phyloP scores from a whole-genome alignment of 2,797 vertebrate genomes.

The Austrolebias charrua region DNA sequence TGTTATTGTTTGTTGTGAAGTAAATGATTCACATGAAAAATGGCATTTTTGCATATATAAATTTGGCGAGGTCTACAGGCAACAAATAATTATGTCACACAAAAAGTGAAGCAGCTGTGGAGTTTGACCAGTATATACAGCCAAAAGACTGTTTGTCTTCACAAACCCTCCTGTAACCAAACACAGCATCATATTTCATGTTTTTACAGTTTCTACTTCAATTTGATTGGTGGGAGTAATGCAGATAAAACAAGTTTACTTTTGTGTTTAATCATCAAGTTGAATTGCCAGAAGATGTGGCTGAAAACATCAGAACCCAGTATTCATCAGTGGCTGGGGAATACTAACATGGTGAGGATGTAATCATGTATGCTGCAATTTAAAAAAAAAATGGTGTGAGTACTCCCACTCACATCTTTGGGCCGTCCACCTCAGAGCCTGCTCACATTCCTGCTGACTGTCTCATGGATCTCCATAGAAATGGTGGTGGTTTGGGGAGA shows the following conservation, averaged over 20 bases:
- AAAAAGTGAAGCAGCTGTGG: neutral
- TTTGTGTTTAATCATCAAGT: neutral
- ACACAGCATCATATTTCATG: neutral
- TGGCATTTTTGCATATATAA: conserved; percentile 4
- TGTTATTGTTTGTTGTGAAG: no score
- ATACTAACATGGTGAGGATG: neutral
- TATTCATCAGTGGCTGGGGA: neutral
- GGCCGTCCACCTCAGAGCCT: conserved; percentile 2
- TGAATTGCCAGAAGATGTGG: neutral
- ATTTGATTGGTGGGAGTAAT: neutral
- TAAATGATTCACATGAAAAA: no score
- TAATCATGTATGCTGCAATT: conserved; percentile 1
- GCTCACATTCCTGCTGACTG: conserved; percentile 1
- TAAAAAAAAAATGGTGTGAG: neutral
- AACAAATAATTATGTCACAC: neutral
- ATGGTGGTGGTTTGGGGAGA: neutral
- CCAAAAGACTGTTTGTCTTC: neutral
- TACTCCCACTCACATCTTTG: neutral
- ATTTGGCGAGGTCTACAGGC: neutral
- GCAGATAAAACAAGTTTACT: neutral
- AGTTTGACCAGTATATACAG: neutral
- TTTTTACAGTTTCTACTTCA: neutral
- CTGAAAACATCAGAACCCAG: neutral
- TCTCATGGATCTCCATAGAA: neutral
- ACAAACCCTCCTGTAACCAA: neutral